A percentile compares a stretch with the other conserved stretches of the same genome.
Conservation (phyloP, 2,113 vertebrate species). For the Siphamia tubifer region DNA sequence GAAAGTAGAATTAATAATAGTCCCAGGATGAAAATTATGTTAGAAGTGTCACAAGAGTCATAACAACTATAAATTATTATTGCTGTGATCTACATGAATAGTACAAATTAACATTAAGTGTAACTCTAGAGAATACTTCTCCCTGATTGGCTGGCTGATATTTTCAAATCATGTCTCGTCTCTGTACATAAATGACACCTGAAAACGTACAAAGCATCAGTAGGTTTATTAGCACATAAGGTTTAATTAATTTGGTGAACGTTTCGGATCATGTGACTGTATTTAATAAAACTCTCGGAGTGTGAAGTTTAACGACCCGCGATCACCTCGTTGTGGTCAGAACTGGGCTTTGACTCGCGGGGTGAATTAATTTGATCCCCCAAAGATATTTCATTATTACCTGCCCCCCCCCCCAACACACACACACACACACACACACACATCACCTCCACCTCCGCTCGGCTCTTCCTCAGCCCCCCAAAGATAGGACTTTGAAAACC, state of each 20-base stretch:
- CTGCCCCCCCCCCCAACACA: slow-evolving; percentile 55
- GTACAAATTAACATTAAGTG: too few species aligned
- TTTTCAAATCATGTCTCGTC: background rate
- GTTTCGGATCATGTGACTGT: slow-evolving; percentile 32
- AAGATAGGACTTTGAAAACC: slow-evolving; percentile 75
- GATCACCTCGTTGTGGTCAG: slow-evolving; percentile 29
- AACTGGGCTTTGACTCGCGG: slow-evolving; percentile 33
- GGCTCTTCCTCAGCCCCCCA: slow-evolving; percentile 15
- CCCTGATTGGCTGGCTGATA: too few species aligned
- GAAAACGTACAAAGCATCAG: background rate
- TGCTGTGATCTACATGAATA: too few species aligned
- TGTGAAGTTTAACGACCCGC: slow-evolving; percentile 54
- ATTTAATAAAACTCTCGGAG: too few species aligned
- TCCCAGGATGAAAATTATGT: too few species aligned
- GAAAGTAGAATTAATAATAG: too few species aligned
- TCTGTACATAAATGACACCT: background rate
- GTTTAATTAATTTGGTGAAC: slow-evolving; percentile 17
- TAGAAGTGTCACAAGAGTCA: too few species aligned
- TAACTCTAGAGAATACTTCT: too few species aligned
- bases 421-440: too few species aligned
- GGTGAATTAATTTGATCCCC: slow-evolving; percentile 50
- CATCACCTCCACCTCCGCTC: background rate
- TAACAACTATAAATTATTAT: too few species aligned
- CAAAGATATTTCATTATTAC: slow-evolving; percentile 79
- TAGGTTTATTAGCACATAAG: slow-evolving; percentile 22